Evolutionary conservation across 2,113 vertebrate genomes (phyloP), one percentile per base, ranked within the genome.

Genomic region (Salvator merianae): DNA sequence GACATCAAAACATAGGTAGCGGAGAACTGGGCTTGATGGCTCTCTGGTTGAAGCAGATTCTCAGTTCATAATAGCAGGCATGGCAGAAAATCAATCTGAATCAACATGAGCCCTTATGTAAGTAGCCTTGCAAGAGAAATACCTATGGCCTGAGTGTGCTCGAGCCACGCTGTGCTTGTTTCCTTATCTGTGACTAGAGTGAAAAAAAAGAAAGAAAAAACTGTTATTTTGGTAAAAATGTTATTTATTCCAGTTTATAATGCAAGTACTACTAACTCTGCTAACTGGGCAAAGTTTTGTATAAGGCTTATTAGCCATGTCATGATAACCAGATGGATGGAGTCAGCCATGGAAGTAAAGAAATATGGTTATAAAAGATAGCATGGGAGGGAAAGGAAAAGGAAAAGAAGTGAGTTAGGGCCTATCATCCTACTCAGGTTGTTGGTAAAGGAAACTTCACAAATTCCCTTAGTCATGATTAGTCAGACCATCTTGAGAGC

Each of bases 161-260:
- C 34, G 68, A 69, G 1, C 62, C 38, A 26, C 26, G 38, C 69
- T 85, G 53, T 63, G 77, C 59, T 83, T 83, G 38, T 72, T 36
- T 85, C n/a, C 83, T 79, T 73, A 85, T 79, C 59, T 85, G 83
- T 22, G 83, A 85, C 83, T 85, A 85, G 36, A 34, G 16, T 59
- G 50, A 53, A 53, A 3, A 30, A 78, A 84, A 20, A 77, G 66
- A 71, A 62, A 9, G 14, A 76, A 69, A 59, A 2, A 59, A 18
- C 13, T 24, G 36, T 38, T 72, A 28, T 77, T 77, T 24, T 16
- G 55, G 55, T 13, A 59, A 59, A 59, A n/a, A n/a, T n/a, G n/a
- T n/a, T 59, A 59, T 59, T 59, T 59, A 59, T 20, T 59, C 16
- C 20, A 20, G 55, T 20, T 59, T 59, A 16, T 4, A 59, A 20